phyloP scores from a whole-genome alignment of 2,113 vertebrate species.

The Loxodonta africana region DNA sequence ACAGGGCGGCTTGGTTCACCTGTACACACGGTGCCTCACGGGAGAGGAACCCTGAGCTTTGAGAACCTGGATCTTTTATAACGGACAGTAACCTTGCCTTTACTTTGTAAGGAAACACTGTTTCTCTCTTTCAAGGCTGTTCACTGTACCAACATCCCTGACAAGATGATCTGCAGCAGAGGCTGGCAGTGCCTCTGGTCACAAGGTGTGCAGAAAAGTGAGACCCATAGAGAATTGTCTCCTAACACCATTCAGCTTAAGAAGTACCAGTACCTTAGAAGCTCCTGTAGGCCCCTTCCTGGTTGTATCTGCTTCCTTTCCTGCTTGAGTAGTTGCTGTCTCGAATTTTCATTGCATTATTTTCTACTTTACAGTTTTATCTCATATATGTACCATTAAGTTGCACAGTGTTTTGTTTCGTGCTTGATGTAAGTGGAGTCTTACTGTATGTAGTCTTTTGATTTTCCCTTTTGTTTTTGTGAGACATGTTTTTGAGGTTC shows the following conservation, averaged over 20 bases:
- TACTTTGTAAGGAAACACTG: neutral
- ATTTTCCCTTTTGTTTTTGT: neutral
- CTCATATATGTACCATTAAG: neutral
- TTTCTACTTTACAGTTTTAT: neutral
- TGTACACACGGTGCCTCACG: too few species aligned
- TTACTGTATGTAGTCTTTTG: neutral
- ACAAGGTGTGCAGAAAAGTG: neutral
- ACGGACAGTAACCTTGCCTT: neutral
- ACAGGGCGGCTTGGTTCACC: neutral
- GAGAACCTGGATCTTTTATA: neutral
- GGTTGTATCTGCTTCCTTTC: neutral
- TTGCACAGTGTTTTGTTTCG: neutral
- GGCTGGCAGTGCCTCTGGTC: neutral
- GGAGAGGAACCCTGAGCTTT: neutral
- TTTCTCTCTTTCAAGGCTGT: neutral
- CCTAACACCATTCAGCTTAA: neutral
- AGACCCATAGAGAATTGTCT: neutral
- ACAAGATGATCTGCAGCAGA: neutral
- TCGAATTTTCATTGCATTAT: neutral
- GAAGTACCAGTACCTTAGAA: neutral
- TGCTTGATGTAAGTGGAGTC: neutral
- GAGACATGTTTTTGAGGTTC: neutral
- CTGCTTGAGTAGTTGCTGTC: neutral
- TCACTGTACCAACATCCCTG: neutral
- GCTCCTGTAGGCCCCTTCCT: neutral